Conservation (phyloP, 2,797 vertebrate genomes). For the Benthosema pterotum region DNA sequence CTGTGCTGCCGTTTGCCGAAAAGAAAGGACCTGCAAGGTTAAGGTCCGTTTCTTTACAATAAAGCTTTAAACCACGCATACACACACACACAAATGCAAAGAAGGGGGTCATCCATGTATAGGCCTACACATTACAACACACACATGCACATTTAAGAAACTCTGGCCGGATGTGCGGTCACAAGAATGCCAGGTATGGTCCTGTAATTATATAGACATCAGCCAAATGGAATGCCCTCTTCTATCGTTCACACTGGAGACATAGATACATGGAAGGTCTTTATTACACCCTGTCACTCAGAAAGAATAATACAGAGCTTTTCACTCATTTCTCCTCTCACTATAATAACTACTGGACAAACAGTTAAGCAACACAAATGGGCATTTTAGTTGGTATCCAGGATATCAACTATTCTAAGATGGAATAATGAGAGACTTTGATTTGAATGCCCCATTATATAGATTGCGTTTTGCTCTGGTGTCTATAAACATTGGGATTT, state of each 20-base stretch:
- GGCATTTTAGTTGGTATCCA: too few species aligned
- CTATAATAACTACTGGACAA: too few species aligned
- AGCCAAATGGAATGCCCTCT: slow-evolving; percentile 30
- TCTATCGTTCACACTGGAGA: slow-evolving; percentile 43
- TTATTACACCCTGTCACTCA: slow-evolving; percentile 47
- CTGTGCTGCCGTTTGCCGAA: too few species aligned
- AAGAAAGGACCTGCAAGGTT: too few species aligned
- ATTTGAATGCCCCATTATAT: background rate
- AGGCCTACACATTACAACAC: slow-evolving; percentile 1
- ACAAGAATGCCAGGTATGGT: slow-evolving; percentile 69
- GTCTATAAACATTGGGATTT: background rate
- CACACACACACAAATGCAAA: background rate
- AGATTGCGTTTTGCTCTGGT: background rate
- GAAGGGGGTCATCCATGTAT: background rate
- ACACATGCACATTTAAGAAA: slow-evolving; percentile 15
- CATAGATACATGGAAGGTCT: slow-evolving; percentile 19
- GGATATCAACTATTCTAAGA: too few species aligned
- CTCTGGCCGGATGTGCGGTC: slow-evolving; percentile 30
- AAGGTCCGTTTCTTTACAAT: too few species aligned
- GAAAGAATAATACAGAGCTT: slow-evolving; percentile 30
- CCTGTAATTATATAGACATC: slow-evolving; percentile 74
- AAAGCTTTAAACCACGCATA: background rate
- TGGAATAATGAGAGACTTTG: too few species aligned
- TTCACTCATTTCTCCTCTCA: slow-evolving; percentile 1
- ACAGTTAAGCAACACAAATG: too few species aligned